phyloP scores from a whole-genome alignment of 2,113 vertebrate genomes.

The Tauraco erythrolophus region DNA sequence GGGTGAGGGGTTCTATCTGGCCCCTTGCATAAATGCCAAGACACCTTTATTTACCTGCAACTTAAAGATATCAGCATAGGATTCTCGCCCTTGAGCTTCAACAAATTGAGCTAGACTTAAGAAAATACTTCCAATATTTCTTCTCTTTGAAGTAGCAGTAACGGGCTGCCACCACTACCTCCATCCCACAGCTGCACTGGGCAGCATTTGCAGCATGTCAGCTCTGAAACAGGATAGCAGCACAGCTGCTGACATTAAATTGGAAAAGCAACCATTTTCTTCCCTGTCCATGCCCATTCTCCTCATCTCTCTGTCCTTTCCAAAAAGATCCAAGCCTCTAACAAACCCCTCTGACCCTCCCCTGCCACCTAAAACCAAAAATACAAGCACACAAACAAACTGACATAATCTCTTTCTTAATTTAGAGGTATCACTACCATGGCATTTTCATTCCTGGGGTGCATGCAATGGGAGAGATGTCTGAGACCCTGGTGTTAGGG shows the following conservation, averaged over 20 bases:
- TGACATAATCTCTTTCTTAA: not conserved
- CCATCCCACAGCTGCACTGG: not conserved
- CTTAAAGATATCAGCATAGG: not conserved
- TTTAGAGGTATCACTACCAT: not conserved
- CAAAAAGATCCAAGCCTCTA: not conserved
- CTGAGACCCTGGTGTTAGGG: not conserved
- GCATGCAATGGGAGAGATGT: not conserved
- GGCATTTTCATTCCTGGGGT: not conserved
- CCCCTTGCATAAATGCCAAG: not conserved
- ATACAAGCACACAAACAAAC: not conserved
- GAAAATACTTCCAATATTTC: not conserved
- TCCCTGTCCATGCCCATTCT: not conserved
- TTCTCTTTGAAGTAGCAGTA: not conserved
- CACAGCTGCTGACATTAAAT: not conserved
- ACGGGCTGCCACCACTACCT: not conserved
- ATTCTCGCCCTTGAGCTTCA: not conserved
- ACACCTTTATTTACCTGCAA: not conserved
- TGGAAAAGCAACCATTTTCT: not conserved
- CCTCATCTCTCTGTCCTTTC: not conserved
- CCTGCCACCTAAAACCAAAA: not conserved
- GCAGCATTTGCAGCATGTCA: not conserved
- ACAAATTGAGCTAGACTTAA: not conserved
- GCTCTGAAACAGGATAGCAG: not conserved
- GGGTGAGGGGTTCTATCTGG: rapidly evolving
- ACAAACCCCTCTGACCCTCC: not conserved